These are phyloP conservation scores for Drosophila nasuta DNA, from an alignment of 1,140 invertebrate species.

Conservation along the genomic window DNA sequence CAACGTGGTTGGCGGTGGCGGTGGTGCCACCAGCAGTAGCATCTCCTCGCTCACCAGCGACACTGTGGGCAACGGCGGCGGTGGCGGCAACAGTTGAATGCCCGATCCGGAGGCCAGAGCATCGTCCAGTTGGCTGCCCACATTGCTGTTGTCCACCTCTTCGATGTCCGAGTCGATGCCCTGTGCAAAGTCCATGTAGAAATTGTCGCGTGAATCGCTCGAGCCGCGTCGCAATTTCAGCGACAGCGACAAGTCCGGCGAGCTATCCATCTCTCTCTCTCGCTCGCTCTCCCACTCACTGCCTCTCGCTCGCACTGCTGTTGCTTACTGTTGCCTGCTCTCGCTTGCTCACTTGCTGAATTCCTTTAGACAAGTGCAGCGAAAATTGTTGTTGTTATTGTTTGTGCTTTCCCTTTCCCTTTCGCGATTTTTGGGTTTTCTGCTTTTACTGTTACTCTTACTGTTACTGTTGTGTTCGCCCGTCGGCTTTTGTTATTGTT, in stretches of 20 bases:
- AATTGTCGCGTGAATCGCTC: constrained; percentile 93
- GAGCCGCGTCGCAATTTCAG: constrained; percentile 92
- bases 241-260: constrained; percentile 91
- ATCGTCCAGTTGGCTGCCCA: constrained; percentile 35
- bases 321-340: background rate
- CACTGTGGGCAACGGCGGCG: constrained; percentile 54
- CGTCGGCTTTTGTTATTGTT: constrained; percentile 33
- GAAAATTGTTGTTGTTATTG: background rate
- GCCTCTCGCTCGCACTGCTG: constrained; percentile 5
- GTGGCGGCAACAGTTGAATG: constrained; percentile 31
- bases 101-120: constrained; percentile 27
- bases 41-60: constrained; percentile 57
- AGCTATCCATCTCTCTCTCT: constrained; percentile 88
- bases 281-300: constrained; percentile 13
- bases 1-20: constrained; percentile 59
- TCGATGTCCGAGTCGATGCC: constrained; percentile 95
- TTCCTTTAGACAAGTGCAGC: constrained; percentile 11
- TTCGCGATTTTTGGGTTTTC: background rate
- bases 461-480: background rate
- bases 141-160: constrained; percentile 89
- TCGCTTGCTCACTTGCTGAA: background rate
- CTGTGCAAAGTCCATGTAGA: constrained; percentile 95
- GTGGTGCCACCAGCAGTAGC: constrained; percentile 63
- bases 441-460: background rate
- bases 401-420: constrained; percentile 6